phyloP scores from a whole-genome alignment of 1,140 invertebrate species.

The Rhagoletis pomonella region DNA sequence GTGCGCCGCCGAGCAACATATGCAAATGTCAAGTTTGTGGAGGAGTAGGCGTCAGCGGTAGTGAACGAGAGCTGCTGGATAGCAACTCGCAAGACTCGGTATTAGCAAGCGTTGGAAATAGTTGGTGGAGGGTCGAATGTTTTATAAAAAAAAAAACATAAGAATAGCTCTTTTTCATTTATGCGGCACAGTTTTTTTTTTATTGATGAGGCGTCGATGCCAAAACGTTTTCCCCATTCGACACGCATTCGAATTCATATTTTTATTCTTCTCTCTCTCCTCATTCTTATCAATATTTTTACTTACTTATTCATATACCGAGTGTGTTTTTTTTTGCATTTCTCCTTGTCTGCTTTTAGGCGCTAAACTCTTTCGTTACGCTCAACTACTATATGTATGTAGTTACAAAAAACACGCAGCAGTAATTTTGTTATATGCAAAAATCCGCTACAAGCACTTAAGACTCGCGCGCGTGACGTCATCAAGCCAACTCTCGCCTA shows the following conservation, averaged over 20 bases:
- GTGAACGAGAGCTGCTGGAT: background rate
- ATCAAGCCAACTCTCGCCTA: background rate
- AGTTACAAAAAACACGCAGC: background rate
- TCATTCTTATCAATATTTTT: background rate
- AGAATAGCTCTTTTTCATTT: too few relatives aligned
- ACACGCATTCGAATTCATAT: conserved; percentile 23
- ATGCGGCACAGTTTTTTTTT: background rate
- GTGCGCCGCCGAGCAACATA: conserved; percentile 55
- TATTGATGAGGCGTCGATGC: conserved; percentile 49
- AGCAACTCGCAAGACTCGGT: background rate
- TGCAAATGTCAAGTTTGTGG: conserved; percentile 49
- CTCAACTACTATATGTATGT: background rate
- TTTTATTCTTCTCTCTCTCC: background rate
- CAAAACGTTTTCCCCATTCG: conserved; percentile 40
- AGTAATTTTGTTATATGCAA: background rate
- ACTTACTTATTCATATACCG: background rate
- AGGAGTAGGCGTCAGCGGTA: background rate
- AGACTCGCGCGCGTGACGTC: conserved; percentile 3
- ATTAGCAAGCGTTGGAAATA: background rate
- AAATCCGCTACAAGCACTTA: background rate
- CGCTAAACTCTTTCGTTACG: background rate
- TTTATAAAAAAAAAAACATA: too few relatives aligned
- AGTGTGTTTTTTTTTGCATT: background rate
- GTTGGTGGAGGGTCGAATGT: too few relatives aligned
- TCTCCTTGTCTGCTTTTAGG: background rate